Evolutionary conservation across 92 coral and sea anemone species (phyloP), one percentile per base, ranked within the genome.

Genomic region (Phenganax subtilis): DNA sequence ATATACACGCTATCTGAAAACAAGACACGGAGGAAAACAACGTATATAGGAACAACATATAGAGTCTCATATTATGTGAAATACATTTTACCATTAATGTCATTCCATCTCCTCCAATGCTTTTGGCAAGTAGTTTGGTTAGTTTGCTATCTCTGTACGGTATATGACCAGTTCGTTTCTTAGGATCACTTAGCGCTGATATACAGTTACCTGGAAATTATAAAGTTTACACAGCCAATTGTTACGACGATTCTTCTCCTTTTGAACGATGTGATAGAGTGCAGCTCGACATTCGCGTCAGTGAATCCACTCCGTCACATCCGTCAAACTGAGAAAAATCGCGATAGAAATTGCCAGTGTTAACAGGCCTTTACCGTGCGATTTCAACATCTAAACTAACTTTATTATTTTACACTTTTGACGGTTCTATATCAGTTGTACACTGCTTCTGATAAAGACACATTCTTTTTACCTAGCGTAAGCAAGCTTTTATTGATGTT

Each of bases 101-200:
- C 59, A 96, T 88, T 55, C 99, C 99, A 89, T 96, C 94, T 2
- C 99, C 99, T 54, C 99, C 99, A 58, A 96, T 87, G 80, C 99
- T 96, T 71, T 96, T 96, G 6, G 99, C 97, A 77, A 96, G 81
- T 20, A 96, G 91, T 76, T 96, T 96, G 65, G 99, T 96, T 20
- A 96, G 91, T 72, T 96, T 96, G 72, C 99, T 96, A 70, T 96
- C 99, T 10, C 99, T 84, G 87, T 96, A 96, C 0, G 99, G 97
- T 54, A 96, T 89, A 81, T 96, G 93, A 27, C 99, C 91, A 31
- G 87, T 84, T 2, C 84, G 88, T 69, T 91, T 89, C 87, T 87
- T 88, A 31, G 92, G 85, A 57, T 96, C 99, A 76, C 99, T 92
- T 60, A 96, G 81, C 4, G 99, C 97, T 59, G 99, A 96, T 15